Percentiles rank a stretch among this genome's conserved stretches.
Evolutionary conservation across 2,797 vertebrate genomes (phyloP).

Genomic region (Potorous gilbertii): DNA sequence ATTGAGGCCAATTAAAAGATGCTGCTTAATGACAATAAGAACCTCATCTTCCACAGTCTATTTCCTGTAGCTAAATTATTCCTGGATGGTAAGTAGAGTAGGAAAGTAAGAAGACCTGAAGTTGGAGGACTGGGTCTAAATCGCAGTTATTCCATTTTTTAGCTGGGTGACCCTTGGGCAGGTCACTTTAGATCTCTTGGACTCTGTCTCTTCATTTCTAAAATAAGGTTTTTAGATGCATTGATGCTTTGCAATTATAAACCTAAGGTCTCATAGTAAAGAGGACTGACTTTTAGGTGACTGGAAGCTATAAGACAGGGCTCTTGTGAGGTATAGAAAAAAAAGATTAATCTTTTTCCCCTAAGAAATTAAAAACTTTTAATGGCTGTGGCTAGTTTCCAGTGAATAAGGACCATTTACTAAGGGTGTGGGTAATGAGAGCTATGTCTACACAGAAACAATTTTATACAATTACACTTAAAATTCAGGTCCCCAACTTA

Average conservation of each 20-base stretch:
- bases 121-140: background rate
- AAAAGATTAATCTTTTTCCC: slow-evolving; percentile 2
- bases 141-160: background rate
- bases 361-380: background rate
- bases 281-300: slow-evolving; percentile 14
- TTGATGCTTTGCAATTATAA: background rate
- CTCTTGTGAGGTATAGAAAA: background rate
- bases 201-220: background rate
- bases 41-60: slow-evolving; percentile 38
- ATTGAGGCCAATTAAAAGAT: slow-evolving; percentile 47
- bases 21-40: slow-evolving; percentile 36
- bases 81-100: background rate
- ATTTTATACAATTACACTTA: background rate
- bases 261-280: background rate
- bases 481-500: background rate
- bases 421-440: background rate
- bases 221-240: background rate
- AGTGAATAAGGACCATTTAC: background rate
- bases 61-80: slow-evolving; percentile 18
- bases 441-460: background rate
- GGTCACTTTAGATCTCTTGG: background rate
- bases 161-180: background rate
- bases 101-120: background rate
- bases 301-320: background rate
- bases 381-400: background rate